These are phyloP conservation scores for Dicroscelio sp. DNA, from an alignment of 2,888 invertebrate species.

Conservation along the genomic window DNA sequence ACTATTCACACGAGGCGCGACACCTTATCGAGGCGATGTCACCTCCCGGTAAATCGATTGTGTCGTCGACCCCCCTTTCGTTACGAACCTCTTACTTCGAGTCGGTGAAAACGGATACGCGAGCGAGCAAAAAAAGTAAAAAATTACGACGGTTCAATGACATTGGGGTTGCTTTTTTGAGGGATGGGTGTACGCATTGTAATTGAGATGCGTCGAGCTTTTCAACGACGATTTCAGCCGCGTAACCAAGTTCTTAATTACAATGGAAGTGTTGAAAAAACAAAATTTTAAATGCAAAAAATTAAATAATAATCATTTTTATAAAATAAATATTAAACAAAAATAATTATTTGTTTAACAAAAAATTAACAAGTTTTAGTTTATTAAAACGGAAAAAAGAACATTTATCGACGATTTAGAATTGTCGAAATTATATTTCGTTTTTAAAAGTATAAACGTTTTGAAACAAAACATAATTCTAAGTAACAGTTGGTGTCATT, in stretches of 20 bases:
- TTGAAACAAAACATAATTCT: conserved; percentile 49
- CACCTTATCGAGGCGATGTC: conserved; percentile 76
- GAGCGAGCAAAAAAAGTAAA: conserved; percentile 23
- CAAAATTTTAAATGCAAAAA: no score
- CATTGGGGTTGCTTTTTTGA: conserved; percentile 41
- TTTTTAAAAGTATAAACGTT: conserved; percentile 36
- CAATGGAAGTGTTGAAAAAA: no score
- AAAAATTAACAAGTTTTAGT: no score
- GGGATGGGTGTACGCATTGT: conserved; percentile 34
- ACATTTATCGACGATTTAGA: no score
- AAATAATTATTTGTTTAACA: no score
- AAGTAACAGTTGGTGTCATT: conserved; percentile 38
- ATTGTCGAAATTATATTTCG: neutral
- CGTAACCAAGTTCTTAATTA: neutral
- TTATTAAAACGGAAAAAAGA: neutral
- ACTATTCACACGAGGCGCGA: conserved; percentile 85
- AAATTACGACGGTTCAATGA: conserved; percentile 58
- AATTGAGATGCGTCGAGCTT: conserved; percentile 17
- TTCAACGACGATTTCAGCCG: neutral
- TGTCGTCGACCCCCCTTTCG: conserved; percentile 60
- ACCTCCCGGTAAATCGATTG: conserved; percentile 77
- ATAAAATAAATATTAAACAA: no score
- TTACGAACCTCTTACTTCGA: conserved; percentile 63
- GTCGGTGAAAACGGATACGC: conserved; percentile 59
- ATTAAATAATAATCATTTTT: no score